Evolutionary conservation across 2,113 vertebrate species (phyloP).

Genomic region (Hypomesus transpacificus): DNA sequence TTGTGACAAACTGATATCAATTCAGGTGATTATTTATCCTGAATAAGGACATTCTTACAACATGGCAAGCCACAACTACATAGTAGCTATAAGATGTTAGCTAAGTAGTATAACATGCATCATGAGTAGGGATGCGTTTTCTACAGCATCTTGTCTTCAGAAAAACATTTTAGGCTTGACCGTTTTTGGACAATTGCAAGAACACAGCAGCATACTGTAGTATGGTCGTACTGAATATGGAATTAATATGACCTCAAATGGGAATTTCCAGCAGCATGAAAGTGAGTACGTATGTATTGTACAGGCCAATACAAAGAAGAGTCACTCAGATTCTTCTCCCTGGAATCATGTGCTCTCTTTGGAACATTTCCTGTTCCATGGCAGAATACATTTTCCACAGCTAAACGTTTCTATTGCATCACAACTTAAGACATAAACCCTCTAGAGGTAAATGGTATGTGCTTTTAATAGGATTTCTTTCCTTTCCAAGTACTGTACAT

Average conservation of each 20-base stretch:
- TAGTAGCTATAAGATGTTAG: too few relatives aligned
- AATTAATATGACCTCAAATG: slow-evolving; percentile 23
- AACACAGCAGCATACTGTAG: slow-evolving; percentile 5
- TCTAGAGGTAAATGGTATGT: not conserved
- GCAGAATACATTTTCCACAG: slow-evolving; percentile 7
- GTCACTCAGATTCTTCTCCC: slow-evolving; percentile 4
- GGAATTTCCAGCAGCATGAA: slow-evolving; percentile 14
- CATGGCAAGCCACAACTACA: too few relatives aligned
- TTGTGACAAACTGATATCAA: too few relatives aligned
- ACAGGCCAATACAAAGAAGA: not conserved
- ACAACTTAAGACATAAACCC: not conserved
- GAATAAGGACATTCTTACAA: too few relatives aligned
- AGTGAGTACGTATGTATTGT: not conserved
- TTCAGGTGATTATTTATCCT: too few relatives aligned
- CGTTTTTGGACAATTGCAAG: slow-evolving; percentile 32
- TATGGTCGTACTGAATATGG: not conserved
- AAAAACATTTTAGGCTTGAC: not conserved
- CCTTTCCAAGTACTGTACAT: too few relatives aligned
- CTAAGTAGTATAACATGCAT: too few relatives aligned
- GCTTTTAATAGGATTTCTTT: too few relatives aligned
- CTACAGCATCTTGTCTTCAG: too few relatives aligned
- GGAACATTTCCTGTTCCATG: not conserved
- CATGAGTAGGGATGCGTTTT: too few relatives aligned
- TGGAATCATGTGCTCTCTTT: slow-evolving; percentile 4
- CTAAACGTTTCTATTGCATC: not conserved